Evolutionary conservation across 2,797 vertebrate species (phyloP).

Genomic region (Acipenser oxyrinchus): DNA sequence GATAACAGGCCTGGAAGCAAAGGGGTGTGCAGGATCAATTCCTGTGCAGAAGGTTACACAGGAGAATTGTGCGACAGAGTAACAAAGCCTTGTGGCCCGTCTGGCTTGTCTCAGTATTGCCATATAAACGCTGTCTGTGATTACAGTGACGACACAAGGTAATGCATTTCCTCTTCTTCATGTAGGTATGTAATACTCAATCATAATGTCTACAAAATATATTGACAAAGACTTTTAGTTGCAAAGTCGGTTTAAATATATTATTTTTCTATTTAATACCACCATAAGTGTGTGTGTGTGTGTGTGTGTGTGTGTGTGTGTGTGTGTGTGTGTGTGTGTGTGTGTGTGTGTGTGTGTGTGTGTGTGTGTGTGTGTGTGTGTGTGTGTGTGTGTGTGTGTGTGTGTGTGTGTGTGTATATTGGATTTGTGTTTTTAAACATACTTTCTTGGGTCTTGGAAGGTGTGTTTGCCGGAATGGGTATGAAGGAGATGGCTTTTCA

Average conservation of each 20-base stretch:
- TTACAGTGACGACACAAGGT: slow-evolving; percentile 53
- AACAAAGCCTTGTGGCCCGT: slow-evolving; percentile 50
- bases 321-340: not conserved
- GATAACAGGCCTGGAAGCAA: slow-evolving; percentile 82
- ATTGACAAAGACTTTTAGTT: no score
- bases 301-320: no score
- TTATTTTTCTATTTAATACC: no score
- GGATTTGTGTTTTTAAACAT: no score
- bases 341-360: no score
- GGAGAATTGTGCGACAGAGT: slow-evolving; percentile 74
- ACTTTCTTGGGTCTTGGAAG: slow-evolving; percentile 38
- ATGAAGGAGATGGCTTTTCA: slow-evolving; percentile 80
- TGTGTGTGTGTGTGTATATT: not conserved
- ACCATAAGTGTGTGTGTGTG: no score
- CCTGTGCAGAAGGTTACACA: slow-evolving; percentile 68
- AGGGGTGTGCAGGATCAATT: slow-evolving; percentile 69
- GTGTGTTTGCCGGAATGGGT: slow-evolving; percentile 78
- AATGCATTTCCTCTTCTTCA: slow-evolving; percentile 20
- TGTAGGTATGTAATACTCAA: not conserved
- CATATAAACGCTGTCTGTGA: slow-evolving; percentile 74
- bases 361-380: not conserved
- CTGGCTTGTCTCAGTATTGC: slow-evolving; percentile 58
- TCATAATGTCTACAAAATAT: no score
- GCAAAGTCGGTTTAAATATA: no score
- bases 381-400: no score